These are phyloP conservation scores for Agrilus biguttatus DNA, from an alignment of 2,888 invertebrate genomes.

Conservation along the genomic window DNA sequence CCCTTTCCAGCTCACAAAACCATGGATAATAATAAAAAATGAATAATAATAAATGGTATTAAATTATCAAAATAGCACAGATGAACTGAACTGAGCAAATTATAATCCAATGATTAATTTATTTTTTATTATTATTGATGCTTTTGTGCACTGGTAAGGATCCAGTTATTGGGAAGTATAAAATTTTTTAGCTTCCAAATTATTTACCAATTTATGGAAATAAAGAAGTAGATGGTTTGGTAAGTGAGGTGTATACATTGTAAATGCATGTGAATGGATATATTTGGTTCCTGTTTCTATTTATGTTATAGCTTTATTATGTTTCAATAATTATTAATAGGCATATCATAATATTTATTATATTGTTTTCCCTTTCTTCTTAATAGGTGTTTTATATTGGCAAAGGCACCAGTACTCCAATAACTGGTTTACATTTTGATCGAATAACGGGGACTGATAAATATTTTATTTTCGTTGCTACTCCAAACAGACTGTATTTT, in stretches of 20 bases:
- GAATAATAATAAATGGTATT: too few species aligned
- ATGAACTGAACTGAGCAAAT: too few species aligned
- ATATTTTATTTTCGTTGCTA: constrained; percentile 73
- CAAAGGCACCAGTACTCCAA: constrained; percentile 58
- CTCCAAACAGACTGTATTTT: constrained; percentile 72
- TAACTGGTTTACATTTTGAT: constrained; percentile 80
- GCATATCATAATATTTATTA: neutral
- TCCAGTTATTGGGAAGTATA: neutral
- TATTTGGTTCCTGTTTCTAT: neutral
- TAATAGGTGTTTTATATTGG: constrained; percentile 77
- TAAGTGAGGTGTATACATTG: constrained; percentile 28
- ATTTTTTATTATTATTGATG: too few species aligned
- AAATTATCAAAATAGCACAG: too few species aligned
- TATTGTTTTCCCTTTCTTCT: constrained; percentile 7
- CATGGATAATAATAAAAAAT: too few species aligned
- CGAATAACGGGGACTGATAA: constrained; percentile 54
- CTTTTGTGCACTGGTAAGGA: too few species aligned
- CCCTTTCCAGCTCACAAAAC: too few species aligned
- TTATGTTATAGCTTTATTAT: neutral
- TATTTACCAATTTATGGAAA: constrained; percentile 59
- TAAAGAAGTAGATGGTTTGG: constrained; percentile 63
- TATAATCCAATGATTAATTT: too few species aligned
- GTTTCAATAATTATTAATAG: neutral
- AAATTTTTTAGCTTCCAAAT: constrained; percentile 52
- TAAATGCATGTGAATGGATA: neutral